A percentile compares a stretch with the other conserved stretches of the same genome.
phyloP scores from a whole-genome alignment of 2,888 invertebrate genomes.

The Coleophora flavipennella region DNA sequence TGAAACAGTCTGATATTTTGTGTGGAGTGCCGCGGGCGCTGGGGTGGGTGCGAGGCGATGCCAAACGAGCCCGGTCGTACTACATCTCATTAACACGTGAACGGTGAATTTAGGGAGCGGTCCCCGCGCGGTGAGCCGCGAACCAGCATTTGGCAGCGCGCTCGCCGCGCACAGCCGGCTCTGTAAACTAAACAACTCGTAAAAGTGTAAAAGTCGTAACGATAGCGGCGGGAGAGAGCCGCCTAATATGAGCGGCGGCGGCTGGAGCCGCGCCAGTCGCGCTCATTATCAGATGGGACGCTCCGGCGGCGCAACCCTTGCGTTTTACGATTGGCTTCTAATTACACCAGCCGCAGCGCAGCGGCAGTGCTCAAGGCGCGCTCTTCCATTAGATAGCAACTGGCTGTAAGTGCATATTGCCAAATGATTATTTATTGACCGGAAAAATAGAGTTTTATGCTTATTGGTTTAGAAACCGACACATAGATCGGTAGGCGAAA shows the following conservation, averaged over 20 bases:
- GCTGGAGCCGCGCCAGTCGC: conserved; percentile 65
- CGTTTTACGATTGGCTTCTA: conserved; percentile 72
- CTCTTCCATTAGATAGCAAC: conserved; percentile 57
- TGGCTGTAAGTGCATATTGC: conserved; percentile 41
- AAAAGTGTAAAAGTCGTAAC: conserved; percentile 72
- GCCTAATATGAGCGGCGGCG: conserved; percentile 64
- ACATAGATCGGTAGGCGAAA: conserved; percentile 37
- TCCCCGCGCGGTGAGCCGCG: conserved; percentile 64
- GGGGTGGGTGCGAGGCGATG: conserved; percentile 25
- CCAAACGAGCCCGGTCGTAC: conserved; percentile 55
- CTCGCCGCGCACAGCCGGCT: conserved; percentile 47
- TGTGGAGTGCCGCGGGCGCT: conserved; percentile 20
- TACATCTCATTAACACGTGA: conserved; percentile 63
- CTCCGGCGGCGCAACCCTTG: conserved; percentile 62
- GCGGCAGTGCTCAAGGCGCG: conserved; percentile 19
- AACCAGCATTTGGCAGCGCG: conserved; percentile 68
- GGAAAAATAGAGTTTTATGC: conserved; percentile 43
- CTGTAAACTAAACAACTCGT: conserved; percentile 70
- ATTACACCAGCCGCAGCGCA: conserved; percentile 67
- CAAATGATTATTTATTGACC: conserved; percentile 63
- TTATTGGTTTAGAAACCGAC: no score
- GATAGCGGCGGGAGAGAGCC: conserved; percentile 55
- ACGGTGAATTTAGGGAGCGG: conserved; percentile 53
- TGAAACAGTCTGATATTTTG: conserved; percentile 24
- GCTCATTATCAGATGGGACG: conserved; percentile 71